Evolutionary conservation across 64 coral and sea anemone species (phyloP).

Genomic region (Actinia equina): DNA sequence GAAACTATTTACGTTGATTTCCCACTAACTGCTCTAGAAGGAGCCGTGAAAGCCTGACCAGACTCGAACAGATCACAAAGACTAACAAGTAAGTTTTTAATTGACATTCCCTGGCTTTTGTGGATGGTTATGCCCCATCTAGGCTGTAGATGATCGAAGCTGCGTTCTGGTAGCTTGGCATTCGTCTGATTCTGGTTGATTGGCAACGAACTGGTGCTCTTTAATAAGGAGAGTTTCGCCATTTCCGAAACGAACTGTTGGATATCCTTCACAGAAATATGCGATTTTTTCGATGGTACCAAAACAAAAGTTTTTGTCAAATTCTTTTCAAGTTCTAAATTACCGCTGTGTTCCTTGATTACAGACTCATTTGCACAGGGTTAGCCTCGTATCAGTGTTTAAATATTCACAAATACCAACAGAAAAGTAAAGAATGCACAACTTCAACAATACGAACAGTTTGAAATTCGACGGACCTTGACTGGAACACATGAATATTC

Average conservation of each 20-base stretch:
- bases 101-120: not conserved
- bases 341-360: too few species aligned
- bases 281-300: not conserved
- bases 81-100: not conserved
- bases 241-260: not conserved
- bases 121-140: not conserved
- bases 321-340: not conserved
- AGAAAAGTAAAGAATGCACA: too few species aligned
- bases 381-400: too few species aligned
- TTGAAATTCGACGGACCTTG: too few species aligned
- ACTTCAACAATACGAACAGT: too few species aligned
- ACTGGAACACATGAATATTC: too few species aligned
- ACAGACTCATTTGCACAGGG: too few species aligned
- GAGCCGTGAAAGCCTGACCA: not conserved
- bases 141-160: not conserved
- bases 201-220: not conserved
- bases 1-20: not conserved
- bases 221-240: slow-evolving; percentile 1
- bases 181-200: not conserved
- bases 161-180: not conserved
- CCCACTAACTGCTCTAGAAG: not conserved
- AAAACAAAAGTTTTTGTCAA: not conserved
- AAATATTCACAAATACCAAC: too few species aligned
- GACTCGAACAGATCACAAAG: not conserved
- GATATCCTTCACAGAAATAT: not conserved